Evolutionary conservation across 2,888 invertebrate genomes (phyloP).

Genomic region (Ophioninae sp.): DNA sequence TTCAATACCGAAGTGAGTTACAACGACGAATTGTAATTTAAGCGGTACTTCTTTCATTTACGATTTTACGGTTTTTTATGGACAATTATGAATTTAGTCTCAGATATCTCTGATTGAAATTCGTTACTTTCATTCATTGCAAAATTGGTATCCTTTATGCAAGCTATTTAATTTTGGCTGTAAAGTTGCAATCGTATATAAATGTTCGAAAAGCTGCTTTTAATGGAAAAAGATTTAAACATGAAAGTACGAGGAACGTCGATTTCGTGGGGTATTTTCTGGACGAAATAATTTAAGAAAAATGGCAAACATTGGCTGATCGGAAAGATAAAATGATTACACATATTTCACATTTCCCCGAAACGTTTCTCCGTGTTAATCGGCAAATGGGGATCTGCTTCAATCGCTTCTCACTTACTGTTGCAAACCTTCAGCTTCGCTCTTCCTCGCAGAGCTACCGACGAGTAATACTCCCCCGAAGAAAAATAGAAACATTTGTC

Average conservation of each 20-base stretch:
- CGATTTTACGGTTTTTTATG: not conserved
- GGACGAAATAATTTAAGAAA: not conserved
- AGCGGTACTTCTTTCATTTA: not conserved
- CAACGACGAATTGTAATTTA: not conserved
- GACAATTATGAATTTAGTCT: not conserved
- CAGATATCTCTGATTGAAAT: not conserved
- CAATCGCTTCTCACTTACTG: slow-evolving; percentile 20
- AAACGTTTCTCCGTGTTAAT: not conserved
- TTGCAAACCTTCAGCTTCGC: slow-evolving; percentile 22
- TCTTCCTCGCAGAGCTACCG: not conserved
- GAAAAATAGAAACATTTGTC: slow-evolving; percentile 8
- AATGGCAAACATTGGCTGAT: not conserved
- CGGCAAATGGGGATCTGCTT: slow-evolving; percentile 23
- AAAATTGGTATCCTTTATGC: too few species aligned
- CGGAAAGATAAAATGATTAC: not conserved
- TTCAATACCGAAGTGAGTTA: not conserved
- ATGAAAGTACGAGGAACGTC: too few species aligned
- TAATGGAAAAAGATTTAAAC: not conserved
- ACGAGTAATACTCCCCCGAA: not conserved
- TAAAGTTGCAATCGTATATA: too few species aligned
- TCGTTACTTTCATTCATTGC: too few species aligned
- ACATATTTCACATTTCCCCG: slow-evolving; percentile 27
- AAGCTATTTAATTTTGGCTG: too few species aligned
- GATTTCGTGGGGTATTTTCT: too few species aligned
- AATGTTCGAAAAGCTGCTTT: not conserved